Conservation (phyloP, 2,888 invertebrate genomes). For the Yponomeuta plumbellus region DNA sequence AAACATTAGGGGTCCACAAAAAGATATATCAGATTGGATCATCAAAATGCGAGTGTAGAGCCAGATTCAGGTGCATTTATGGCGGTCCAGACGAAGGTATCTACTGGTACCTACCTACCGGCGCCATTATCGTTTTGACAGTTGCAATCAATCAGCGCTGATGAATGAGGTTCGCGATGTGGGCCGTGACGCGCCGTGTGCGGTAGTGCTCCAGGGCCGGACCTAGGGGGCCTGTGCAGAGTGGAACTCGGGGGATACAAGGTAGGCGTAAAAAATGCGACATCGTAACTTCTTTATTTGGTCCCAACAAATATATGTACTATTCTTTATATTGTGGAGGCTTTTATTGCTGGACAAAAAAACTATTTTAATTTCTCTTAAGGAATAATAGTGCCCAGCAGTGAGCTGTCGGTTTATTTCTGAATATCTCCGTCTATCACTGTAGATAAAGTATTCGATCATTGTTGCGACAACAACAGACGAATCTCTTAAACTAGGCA, state of each 20-base stretch:
- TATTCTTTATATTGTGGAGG: too few species aligned
- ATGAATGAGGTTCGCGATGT: conserved; percentile 64
- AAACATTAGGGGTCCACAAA: too few species aligned
- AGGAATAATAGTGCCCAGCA: too few species aligned
- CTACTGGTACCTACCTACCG: conserved; percentile 39
- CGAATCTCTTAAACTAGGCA: not conserved
- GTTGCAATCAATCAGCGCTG: conserved; percentile 73
- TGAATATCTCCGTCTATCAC: too few species aligned
- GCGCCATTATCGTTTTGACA: conserved; percentile 72
- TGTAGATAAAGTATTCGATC: not conserved
- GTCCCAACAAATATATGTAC: too few species aligned
- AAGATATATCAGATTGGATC: conserved; percentile 24
- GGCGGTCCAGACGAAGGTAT: conserved; percentile 44
- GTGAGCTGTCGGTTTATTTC: too few species aligned
- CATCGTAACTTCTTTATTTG: too few species aligned
- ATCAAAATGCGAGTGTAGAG: conserved; percentile 68
- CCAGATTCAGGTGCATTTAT: conserved; percentile 65
- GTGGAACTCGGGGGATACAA: not conserved
- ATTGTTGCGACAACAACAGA: not conserved
- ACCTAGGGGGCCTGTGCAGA: not conserved
- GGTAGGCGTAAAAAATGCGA: too few species aligned
- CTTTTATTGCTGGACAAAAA: too few species aligned
- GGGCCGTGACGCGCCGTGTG: conserved; percentile 36
- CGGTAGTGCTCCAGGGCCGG: conserved; percentile 38
- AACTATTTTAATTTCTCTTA: too few species aligned